Evolutionary conservation across 1,140 invertebrate species (phyloP), one percentile per base, ranked within the genome.

Genomic region (Bombus picipes): DNA sequence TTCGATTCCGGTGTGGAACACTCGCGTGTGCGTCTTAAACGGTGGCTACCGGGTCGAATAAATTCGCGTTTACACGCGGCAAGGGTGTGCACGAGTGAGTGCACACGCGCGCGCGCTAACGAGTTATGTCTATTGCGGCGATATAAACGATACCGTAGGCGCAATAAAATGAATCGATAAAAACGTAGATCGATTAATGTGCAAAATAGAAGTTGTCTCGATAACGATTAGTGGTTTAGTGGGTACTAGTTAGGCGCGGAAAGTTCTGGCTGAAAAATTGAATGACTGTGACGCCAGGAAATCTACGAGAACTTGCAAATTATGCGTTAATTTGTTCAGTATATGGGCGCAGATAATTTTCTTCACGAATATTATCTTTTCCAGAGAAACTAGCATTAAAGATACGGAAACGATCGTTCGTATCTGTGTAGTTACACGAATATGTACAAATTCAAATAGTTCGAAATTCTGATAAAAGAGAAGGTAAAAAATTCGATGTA

Each of bases 111-210:
- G 37, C 66, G 37, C 47, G 57, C 62, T 3, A 9, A 32, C 43
- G 25, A 32, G 41, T n/a, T 80, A 80, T 74, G 72, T 53, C 78
- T 53, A 59, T 41, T 75, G 59, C 41, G 34, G 18, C 70, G 84
- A 74, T 84, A 87, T 74, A 57, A 76, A 76, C 74, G 74, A 76
- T 76, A 59, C 47, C 57, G 47, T n/a, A 74, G 41, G 72, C 3
- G 72, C 72, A 74, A 74, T 74, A 74, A 74, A 74, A 28, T 47
- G 72, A 53, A 37, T 6, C 32, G 74, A 57, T 59, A 76, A 76
- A 59, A 76, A 57, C 32, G 74, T 13, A 34, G 22, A 76, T 25
- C 74, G 53, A 76, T 76, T 76, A 76, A 76, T 76, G 74, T 76
- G 74, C 53, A 76, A 76, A 76, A 57, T 57, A 76, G 74, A 37